Evolutionary conservation across 1,140 invertebrate species (phyloP).

Genomic region (Pogonomyrmex californicus): DNA sequence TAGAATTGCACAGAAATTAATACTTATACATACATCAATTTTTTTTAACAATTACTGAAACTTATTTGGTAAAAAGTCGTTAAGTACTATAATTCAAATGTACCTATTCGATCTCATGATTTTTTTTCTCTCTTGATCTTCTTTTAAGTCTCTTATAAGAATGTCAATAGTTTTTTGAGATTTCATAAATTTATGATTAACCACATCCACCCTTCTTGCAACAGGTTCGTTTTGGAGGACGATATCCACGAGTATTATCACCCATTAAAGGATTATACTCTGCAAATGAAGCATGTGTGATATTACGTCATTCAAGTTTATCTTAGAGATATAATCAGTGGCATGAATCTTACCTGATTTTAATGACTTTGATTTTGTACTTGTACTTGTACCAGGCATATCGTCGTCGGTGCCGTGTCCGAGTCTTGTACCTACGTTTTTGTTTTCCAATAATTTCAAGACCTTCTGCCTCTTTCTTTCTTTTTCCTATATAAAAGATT

Average conservation of each 20-base stretch:
- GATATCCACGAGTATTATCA: slow-evolving; percentile 81
- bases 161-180: not conserved
- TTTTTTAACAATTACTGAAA: slow-evolving; percentile 4
- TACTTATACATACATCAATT: not conserved
- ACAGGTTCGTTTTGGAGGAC: slow-evolving; percentile 84
- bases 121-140: not conserved
- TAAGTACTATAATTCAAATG: not conserved
- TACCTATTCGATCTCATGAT: not conserved
- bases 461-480: slow-evolving; percentile 77
- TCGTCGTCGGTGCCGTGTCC: slow-evolving; percentile 59
- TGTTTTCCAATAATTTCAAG: slow-evolving; percentile 60
- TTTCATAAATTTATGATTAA: slow-evolving; percentile 63
- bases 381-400: slow-evolving; percentile 65
- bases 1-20: slow-evolving; percentile 16
- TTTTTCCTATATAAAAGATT: not conserved
- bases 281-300: slow-evolving; percentile 72
- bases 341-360: slow-evolving; percentile 71
- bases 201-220: slow-evolving; percentile 86
- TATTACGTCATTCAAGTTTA: slow-evolving; percentile 16
- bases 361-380: slow-evolving; percentile 71
- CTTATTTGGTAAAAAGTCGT: not conserved
- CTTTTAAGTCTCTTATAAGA: not conserved
- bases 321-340: not conserved
- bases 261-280: slow-evolving; percentile 87
- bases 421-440: slow-evolving; percentile 63